Percentiles rank a stretch among this genome's conserved stretches.
phyloP scores from a whole-genome alignment of 53 echinoderm and acorn worm species.

The Echinometra lucunter region DNA sequence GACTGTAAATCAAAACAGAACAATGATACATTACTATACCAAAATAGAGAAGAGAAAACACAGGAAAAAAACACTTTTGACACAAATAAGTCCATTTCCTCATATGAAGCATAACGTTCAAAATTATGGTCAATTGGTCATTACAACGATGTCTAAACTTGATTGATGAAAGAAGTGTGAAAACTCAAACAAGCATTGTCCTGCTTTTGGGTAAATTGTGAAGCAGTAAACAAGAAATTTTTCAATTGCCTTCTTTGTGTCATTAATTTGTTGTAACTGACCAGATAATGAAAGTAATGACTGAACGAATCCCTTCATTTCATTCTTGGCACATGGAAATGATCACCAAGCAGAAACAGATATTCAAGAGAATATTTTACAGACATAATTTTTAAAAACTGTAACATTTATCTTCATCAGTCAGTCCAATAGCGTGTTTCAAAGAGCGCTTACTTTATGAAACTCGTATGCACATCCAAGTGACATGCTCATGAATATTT shows the following conservation, averaged over 20 bases:
- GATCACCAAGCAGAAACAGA: not conserved
- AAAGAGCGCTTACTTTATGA: too few species aligned
- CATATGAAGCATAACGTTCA: not conserved
- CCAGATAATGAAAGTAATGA: not conserved
- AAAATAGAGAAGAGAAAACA: not conserved
- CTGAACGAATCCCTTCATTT: not conserved
- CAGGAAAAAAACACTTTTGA: constrained; percentile 21
- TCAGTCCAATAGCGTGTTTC: too few species aligned
- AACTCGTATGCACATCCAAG: too few species aligned
- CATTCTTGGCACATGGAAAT: not conserved
- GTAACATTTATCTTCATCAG: not conserved
- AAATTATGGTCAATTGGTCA: not conserved
- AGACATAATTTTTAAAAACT: not conserved
- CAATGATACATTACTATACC: not conserved
- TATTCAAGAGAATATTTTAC: not conserved
- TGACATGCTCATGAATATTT: too few species aligned
- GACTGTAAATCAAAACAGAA: not conserved
- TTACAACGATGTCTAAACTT: not conserved
- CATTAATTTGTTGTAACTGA: not conserved
- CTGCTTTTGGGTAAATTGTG: not conserved
- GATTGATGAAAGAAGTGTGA: not conserved
- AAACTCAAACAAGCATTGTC: not conserved
- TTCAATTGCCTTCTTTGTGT: not conserved
- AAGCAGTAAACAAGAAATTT: not conserved
- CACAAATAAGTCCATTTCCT: constrained; percentile 44